Conservation (phyloP, 2,888 invertebrate species). For the Drosophila paranaensis region DNA sequence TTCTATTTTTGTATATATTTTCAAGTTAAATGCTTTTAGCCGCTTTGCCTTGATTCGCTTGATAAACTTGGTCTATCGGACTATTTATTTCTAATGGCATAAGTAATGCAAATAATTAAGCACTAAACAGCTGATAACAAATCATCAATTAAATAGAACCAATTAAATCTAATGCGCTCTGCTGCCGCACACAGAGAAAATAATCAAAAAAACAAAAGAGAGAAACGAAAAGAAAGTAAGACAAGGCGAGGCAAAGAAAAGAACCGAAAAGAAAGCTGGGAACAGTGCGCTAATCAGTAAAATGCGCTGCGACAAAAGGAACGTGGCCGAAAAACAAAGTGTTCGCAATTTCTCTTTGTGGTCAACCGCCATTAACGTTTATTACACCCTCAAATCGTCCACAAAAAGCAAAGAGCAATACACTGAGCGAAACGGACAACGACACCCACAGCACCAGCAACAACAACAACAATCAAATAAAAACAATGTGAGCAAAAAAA, state of each 20-base stretch:
- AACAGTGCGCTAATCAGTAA: slow-evolving; percentile 55
- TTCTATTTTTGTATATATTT: slow-evolving; percentile 10
- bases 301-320: slow-evolving; percentile 48
- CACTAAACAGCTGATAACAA: slow-evolving; percentile 75
- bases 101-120: slow-evolving; percentile 68
- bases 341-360: slow-evolving; percentile 74
- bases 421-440: slow-evolving; percentile 19
- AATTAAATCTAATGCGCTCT: slow-evolving; percentile 67
- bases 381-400: slow-evolving; percentile 73
- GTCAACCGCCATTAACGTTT: slow-evolving; percentile 78
- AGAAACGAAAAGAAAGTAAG: background rate
- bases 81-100: slow-evolving; percentile 23
- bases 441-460: background rate
- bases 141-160: slow-evolving; percentile 71
- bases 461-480: slow-evolving; percentile 22
- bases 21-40: slow-evolving; percentile 67
- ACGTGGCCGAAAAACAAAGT: slow-evolving; percentile 56
- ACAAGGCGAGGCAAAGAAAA: too few species aligned
- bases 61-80: slow-evolving; percentile 26
- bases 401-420: slow-evolving; percentile 73
- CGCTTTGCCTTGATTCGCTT: slow-evolving; percentile 58
- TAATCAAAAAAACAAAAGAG: slow-evolving; percentile 27
- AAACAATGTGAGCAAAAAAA: slow-evolving; percentile 47
- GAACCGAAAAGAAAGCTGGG: background rate
- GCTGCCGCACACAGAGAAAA: slow-evolving; percentile 17